These are phyloP conservation scores for Peucedramus taeniatus DNA, from an alignment of 2,113 vertebrate genomes.

Conservation along the genomic window DNA sequence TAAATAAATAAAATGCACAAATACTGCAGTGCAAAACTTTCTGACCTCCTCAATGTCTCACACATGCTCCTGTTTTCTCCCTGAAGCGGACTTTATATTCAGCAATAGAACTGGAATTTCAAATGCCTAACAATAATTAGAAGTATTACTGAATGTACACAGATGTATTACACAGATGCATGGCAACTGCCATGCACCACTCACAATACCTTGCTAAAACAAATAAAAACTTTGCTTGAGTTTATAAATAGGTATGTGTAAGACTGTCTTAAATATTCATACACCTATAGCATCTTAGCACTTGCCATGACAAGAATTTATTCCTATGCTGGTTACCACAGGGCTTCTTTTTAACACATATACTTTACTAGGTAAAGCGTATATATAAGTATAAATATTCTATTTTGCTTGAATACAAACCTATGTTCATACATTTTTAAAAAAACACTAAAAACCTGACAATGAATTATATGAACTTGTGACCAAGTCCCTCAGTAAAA, in stretches of 20 bases:
- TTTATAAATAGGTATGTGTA: neutral
- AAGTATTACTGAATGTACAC: neutral
- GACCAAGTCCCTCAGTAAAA: neutral
- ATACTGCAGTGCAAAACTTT: neutral
- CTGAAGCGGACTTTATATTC: neutral
- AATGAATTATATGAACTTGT: neutral
- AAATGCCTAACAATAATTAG: neutral
- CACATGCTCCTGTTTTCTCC: neutral
- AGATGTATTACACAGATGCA: neutral
- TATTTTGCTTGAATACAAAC: neutral
- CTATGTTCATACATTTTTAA: neutral
- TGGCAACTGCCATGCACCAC: neutral
- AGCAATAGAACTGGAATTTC: neutral
- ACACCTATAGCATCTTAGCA: neutral
- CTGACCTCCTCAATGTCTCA: neutral
- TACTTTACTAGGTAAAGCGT: neutral
- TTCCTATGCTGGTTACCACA: neutral
- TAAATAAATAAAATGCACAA: conserved; percentile 30
- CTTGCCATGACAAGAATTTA: neutral
- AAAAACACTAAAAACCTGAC: neutral
- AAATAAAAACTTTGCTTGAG: neutral
- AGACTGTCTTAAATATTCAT: neutral
- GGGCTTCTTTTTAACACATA: neutral
- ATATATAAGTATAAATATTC: neutral
- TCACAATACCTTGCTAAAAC: neutral